Conservation (phyloP, 2,113 vertebrate species). For the Halichoeres trimaculatus region DNA sequence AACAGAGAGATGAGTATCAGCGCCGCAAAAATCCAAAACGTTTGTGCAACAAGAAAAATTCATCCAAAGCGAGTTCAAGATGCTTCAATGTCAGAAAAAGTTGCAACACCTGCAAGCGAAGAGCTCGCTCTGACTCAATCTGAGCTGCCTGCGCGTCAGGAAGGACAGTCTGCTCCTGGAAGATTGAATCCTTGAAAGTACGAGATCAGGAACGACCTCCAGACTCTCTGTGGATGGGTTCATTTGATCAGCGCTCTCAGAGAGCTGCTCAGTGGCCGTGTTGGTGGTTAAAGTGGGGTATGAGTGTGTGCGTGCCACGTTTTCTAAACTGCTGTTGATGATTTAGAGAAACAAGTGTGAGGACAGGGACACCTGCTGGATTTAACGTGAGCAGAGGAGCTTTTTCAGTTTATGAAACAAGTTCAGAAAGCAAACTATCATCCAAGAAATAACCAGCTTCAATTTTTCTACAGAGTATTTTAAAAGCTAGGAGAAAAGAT, state of each 20-base stretch:
- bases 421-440: too few species aligned
- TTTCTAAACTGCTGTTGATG: too few species aligned
- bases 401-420: too few species aligned
- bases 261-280: neutral
- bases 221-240: neutral
- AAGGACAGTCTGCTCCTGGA: neutral
- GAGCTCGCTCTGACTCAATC: slow-evolving; percentile 3
- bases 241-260: slow-evolving; percentile 5
- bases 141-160: neutral
- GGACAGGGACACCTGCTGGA: too few species aligned
- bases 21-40: neutral
- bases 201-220: neutral
- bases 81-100: neutral
- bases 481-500: too few species aligned
- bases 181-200: neutral
- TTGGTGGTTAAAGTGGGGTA: too few species aligned
- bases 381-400: too few species aligned
- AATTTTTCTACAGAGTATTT: too few species aligned
- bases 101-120: too few species aligned
- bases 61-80: neutral
- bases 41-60: neutral
- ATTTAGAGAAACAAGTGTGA: too few species aligned
- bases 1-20: neutral
- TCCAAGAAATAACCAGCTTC: too few species aligned
- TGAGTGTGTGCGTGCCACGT: too few species aligned